Evolutionary conservation across 1,140 invertebrate species (phyloP).

Genomic region (Asobara japonica): DNA sequence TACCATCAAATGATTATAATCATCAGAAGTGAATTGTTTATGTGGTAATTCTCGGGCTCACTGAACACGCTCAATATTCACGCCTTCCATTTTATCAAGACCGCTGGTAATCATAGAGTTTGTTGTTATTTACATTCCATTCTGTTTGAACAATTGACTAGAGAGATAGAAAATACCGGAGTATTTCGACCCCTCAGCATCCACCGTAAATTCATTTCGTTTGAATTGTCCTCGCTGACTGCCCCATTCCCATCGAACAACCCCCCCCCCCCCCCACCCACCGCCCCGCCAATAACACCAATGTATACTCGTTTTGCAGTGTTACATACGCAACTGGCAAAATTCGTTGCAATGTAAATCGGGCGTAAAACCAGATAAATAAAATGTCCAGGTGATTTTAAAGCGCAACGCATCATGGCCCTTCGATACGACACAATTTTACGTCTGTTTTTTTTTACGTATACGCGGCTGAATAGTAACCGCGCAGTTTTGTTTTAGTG

Average conservation of each 20-base stretch:
- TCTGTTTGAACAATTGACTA: conserved; percentile 39
- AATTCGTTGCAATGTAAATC: conserved; percentile 13
- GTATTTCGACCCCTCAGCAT: not conserved
- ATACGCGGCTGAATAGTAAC: not conserved
- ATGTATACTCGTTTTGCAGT: not conserved
- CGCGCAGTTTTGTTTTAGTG: not conserved
- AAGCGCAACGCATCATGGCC: not conserved
- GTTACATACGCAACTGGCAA: not conserved
- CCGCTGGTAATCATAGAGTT: conserved; percentile 37
- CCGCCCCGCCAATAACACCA: not conserved
- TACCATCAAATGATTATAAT: no score
- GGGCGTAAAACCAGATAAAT: conserved; percentile 30
- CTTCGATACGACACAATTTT: not conserved
- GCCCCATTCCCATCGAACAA: not conserved
- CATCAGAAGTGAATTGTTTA: not conserved
- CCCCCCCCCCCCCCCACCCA: not conserved
- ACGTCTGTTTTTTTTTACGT: conserved; percentile 9
- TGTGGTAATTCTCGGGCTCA: not conserved
- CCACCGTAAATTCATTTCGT: conserved; percentile 13
- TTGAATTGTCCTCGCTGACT: conserved; percentile 2
- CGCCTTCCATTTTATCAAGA: conserved; percentile 12
- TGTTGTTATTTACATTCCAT: conserved; percentile 47
- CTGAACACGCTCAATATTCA: not conserved
- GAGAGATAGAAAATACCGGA: conserved; percentile 10
- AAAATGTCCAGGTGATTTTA: conserved; percentile 24